Base-by-base conservation (phyloP, 2,113 vertebrate species). In the Jaculus jaculus region DNA sequence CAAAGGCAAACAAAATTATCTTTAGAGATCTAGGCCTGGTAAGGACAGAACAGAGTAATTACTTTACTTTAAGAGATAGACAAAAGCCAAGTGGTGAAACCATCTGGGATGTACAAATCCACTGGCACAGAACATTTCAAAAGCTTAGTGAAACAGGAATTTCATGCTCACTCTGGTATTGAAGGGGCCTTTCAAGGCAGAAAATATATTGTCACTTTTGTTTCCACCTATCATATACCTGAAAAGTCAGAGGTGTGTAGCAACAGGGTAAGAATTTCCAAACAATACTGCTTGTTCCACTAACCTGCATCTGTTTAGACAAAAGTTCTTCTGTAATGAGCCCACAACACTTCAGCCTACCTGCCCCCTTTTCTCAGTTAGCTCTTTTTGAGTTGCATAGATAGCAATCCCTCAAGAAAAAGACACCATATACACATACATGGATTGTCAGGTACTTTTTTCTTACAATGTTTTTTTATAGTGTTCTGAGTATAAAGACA, bases 1-100 rank as follows among this genome's bases (percentile, higher is more conserved):
- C 37, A 91, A 51, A 90, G n/a, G n/a, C 30, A 88, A 66, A 93
- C 73, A 89, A 91, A 65, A 68, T 90, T 68, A 61, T 90, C 32
- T 85, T 63, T n/a, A 68, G 66, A 63, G 89, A 92, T 65, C 34
- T 8, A 16, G 8, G 42, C 10, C 83, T 84, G 28, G 51, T 73
- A 32, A 81, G 54, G 30, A 81, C 17, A 87, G n/a, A 95, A 71
- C 51, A 84, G 83, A 95, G 80, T 34, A 47, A 73, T 65, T 69
- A 23, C 66, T 94, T 30, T 24, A 39, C 84, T 84, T 93, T 80
- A 84, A 2, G 10, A 66, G 37, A 47, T 83, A 63, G 9, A 69
- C 39, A 39, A 74, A 95, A 89, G 58, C 68, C 84, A 61, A 66
- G 78, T 65, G 79, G 66, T 87, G 81, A 89, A 73, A 72, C 39